Conservation (phyloP, 2,797 vertebrate genomes). For the Otolemur crassicaudatus region DNA sequence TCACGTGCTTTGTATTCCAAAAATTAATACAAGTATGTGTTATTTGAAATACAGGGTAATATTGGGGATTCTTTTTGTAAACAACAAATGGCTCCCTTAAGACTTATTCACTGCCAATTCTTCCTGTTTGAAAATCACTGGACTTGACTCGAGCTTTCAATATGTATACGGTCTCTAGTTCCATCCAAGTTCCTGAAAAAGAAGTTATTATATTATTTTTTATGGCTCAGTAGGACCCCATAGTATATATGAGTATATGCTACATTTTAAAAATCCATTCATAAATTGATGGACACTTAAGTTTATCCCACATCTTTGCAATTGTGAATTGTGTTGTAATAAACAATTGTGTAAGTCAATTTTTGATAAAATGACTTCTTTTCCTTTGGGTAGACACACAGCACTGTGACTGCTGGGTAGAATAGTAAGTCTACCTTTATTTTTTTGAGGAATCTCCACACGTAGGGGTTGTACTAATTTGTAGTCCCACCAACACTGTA, state of each 20-base stretch:
- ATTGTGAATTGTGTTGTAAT: not conserved
- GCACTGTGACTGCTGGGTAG: not conserved
- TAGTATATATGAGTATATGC: not conserved
- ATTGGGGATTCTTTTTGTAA: conserved; percentile 11
- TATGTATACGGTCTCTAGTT: not conserved
- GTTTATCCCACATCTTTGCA: not conserved
- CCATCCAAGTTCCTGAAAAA: not conserved
- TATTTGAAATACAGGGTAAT: not conserved
- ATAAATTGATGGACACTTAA: not conserved
- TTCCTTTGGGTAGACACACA: not conserved
- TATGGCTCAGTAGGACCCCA: not conserved
- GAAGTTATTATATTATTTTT: not conserved
- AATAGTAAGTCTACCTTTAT: not conserved
- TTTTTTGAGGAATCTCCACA: not conserved
- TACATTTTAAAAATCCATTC: not conserved
- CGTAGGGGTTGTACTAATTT: not conserved
- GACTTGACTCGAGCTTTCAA: not conserved
- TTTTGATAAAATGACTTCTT: not conserved
- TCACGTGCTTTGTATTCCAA: not conserved
- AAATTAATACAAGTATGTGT: not conserved
- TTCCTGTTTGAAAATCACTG: not conserved
- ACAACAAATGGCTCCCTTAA: not conserved
- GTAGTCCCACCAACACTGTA: not conserved
- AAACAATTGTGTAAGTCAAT: not conserved
- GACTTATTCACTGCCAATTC: not conserved